Percentiles rank a stretch among this genome's conserved stretches.
Conservation (phyloP, 2,797 vertebrate species). For the Smutsia gigantea region DNA sequence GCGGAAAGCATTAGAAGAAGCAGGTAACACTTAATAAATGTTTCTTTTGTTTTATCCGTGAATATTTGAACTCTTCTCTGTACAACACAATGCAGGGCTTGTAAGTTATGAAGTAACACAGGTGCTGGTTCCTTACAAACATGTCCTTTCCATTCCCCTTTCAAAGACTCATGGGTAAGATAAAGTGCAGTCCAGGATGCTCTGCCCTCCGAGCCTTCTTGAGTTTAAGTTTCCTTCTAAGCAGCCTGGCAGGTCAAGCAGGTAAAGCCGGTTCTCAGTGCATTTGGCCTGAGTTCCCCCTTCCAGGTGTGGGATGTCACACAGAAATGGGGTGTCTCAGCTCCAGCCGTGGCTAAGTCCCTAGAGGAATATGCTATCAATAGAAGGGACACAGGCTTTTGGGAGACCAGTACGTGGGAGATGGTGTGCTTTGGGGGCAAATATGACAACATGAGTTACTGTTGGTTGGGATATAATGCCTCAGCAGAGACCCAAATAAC, state of each 20-base stretch:
- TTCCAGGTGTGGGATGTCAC: background rate
- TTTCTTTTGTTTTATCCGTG: background rate
- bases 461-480: background rate
- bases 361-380: background rate
- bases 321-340: background rate
- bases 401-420: background rate
- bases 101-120: background rate
- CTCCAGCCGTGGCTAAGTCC: background rate
- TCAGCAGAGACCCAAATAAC: background rate
- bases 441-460: no score
- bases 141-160: background rate
- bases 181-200: background rate
- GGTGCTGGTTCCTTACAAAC: background rate
- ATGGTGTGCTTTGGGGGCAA: background rate
- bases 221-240: background rate
- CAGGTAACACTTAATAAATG: conserved; percentile 83
- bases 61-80: background rate
- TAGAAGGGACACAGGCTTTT: background rate
- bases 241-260: background rate
- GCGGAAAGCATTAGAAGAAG: conserved; percentile 89
- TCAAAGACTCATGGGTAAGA: background rate
- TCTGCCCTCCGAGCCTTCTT: background rate
- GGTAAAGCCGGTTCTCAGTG: background rate
- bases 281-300: fast-evolving
- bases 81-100: fast-evolving